A percentile compares a stretch with the other conserved stretches of the same genome.
Conservation (phyloP, 1,140 invertebrate genomes). For the Potamilus streckersoni region DNA sequence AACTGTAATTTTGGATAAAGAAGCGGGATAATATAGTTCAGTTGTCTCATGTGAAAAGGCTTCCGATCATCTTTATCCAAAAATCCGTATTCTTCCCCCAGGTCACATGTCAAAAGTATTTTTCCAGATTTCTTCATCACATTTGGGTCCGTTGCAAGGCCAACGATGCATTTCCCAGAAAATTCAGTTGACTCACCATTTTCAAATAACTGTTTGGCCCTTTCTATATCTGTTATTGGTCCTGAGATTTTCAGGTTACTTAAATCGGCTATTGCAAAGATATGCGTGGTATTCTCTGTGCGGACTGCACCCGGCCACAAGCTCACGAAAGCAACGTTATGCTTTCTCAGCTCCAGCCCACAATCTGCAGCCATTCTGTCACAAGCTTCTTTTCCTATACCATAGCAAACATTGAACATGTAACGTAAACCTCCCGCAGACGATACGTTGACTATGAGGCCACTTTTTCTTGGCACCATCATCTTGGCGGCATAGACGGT, state of each 20-base stretch:
- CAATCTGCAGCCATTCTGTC: conserved; percentile 67
- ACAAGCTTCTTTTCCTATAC: conserved; percentile 64
- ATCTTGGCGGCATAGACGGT: conserved; percentile 64
- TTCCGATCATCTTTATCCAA: conserved; percentile 7
- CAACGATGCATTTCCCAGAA: conserved; percentile 54
- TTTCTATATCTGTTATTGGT: background rate
- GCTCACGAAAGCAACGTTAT: conserved; percentile 63
- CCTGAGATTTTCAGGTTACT: background rate
- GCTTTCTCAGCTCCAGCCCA: conserved; percentile 61
- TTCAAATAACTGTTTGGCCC: conserved; percentile 29
- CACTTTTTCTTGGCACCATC: conserved; percentile 63
- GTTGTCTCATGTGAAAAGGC: conserved; percentile 6
- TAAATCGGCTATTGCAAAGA: background rate
- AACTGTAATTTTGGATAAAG: background rate
- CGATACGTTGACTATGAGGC: conserved; percentile 69
- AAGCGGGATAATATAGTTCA: conserved; percentile 1
- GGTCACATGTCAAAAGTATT: background rate
- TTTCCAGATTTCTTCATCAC: conserved; percentile 16
- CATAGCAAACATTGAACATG: conserved; percentile 66
- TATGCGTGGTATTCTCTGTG: conserved; percentile 57
- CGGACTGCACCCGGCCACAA: conserved; percentile 68
- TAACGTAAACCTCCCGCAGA: conserved; percentile 68
- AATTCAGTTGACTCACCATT: conserved; percentile 56
- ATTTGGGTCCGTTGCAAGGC: conserved; percentile 39
- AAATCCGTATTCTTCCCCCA: conserved; percentile 1